Percentiles rank a stretch among this genome's conserved stretches.
Conservation (phyloP, 2,113 vertebrate species). For the Heterocephalus glaber region DNA sequence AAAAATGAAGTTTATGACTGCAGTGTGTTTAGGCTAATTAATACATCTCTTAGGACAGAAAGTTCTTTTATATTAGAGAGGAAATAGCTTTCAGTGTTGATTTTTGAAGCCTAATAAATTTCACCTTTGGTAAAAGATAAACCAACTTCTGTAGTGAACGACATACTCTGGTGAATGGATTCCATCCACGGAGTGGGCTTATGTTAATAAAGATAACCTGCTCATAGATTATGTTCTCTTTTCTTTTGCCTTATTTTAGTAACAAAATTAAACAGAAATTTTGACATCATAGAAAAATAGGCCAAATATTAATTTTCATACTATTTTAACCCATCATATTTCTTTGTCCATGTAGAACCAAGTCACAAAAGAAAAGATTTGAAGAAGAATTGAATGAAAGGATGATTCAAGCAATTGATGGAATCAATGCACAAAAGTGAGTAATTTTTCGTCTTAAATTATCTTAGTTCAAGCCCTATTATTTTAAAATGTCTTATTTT, state of each 20-base stretch:
- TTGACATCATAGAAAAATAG: not conserved
- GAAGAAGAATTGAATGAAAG: slow-evolving; percentile 97
- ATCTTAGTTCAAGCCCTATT: not conserved
- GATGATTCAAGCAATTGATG: slow-evolving; percentile 98
- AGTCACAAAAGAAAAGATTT: slow-evolving; percentile 97
- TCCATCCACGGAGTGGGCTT: not conserved
- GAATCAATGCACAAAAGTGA: slow-evolving; percentile 98
- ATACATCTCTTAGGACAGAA: not conserved
- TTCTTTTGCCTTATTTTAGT: not conserved
- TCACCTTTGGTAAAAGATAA: not conserved
- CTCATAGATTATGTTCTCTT: not conserved
- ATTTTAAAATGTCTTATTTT: not conserved
- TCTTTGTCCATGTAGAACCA: slow-evolving; percentile 88
- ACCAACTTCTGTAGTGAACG: not conserved
- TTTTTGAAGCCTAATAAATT: not conserved
- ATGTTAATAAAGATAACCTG: not conserved
- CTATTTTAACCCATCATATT: not conserved
- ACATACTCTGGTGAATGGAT: too few relatives aligned
- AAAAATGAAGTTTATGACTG: not conserved
- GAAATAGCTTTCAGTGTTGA: not conserved
- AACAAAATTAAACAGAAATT: not conserved
- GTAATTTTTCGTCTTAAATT: slow-evolving; percentile 40
- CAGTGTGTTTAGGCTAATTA: not conserved
- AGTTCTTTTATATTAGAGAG: not conserved
- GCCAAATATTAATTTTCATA: not conserved